Percentiles rank a stretch among this genome's conserved stretches.
These are phyloP conservation scores for Trachythela sp. DNA, from an alignment of 64 coral and sea anemone genomes.

Conservation along the genomic window DNA sequence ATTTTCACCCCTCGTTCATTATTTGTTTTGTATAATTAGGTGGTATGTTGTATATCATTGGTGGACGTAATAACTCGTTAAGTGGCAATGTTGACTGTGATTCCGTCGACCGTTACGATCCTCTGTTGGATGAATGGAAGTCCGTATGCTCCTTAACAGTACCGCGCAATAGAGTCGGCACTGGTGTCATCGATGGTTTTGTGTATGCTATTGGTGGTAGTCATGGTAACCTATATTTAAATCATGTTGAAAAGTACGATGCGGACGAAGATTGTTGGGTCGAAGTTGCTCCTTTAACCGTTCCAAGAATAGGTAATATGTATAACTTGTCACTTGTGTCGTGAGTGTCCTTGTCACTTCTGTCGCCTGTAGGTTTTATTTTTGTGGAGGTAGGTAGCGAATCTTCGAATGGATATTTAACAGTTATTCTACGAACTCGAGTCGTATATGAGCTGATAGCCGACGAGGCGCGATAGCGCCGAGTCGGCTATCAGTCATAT, in stretches of 20 bases:
- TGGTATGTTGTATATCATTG: conserved; percentile 71
- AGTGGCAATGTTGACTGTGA: conserved; percentile 62
- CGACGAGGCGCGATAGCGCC: too few species aligned
- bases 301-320: conserved; percentile 56
- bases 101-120: conserved; percentile 61
- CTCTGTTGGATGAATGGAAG: conserved; percentile 55
- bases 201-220: conserved; percentile 78
- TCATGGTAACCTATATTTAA: conserved; percentile 50
- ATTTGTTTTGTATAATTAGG: conserved; percentile 1
- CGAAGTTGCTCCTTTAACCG: conserved; percentile 46
- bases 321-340: background rate
- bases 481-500: too few species aligned
- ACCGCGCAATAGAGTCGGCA: conserved; percentile 61
- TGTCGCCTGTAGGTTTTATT: too few species aligned
- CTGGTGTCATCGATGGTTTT: conserved; percentile 37
- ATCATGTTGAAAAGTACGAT: conserved; percentile 57
- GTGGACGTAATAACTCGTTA: conserved; percentile 62
- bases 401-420: too few species aligned
- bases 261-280: conserved; percentile 56
- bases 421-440: too few species aligned
- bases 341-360: background rate
- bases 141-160: conserved; percentile 53
- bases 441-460: too few species aligned
- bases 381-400: too few species aligned
- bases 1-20: too few species aligned